Base-by-base conservation (phyloP, 1,140 invertebrate genomes). In the Megalonaias nervosa region DNA sequence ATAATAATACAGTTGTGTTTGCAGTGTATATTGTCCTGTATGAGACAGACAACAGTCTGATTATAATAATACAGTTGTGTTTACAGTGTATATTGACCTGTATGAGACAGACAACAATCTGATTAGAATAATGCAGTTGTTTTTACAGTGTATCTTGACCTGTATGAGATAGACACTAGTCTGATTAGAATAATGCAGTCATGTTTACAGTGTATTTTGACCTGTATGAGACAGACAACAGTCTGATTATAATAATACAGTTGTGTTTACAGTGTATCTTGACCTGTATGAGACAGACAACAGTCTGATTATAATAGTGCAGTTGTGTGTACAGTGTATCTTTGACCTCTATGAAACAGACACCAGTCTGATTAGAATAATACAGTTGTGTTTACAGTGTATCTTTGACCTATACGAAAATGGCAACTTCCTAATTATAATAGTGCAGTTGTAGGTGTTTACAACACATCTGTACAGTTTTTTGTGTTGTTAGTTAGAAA, bases 91-190 rank as follows among this genome's bases (percentile, higher is more conserved):
- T 4, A 2, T 94, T 85, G 95, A 94, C 26, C 89, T 96, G 9
- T 96, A 95, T 87, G 93, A 94, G 79, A 95, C 95, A 75, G 93
- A 94, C 31, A 93, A 94, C 9, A 91, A 93, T 59, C 94, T 95
- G 86, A 94, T 95, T 15, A 94, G 96, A 72, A 94, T 96, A 62
- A 91, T 96, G 87, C 94, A 96, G 91, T 87, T 95, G 94, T 95
- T 0, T 31, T 31, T 31, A 31, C 26, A 31, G 26, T 31, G 2
- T 31, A 31, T 31, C 2, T 94, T 85, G 95, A 94, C 26, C 89
- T 96, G 9, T 96, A 95, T 87, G 93, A 94, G 79, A 95, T 95
- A 76, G 93, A 94, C 38, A 93, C 94, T 9, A 91, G 93, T 59
- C 94, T 95, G 86, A 94, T 95, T 15, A 94, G 96, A 72, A 94